These are phyloP conservation scores for Dinoponera quadriceps DNA, from an alignment of 1,140 invertebrate species.

Conservation along the genomic window DNA sequence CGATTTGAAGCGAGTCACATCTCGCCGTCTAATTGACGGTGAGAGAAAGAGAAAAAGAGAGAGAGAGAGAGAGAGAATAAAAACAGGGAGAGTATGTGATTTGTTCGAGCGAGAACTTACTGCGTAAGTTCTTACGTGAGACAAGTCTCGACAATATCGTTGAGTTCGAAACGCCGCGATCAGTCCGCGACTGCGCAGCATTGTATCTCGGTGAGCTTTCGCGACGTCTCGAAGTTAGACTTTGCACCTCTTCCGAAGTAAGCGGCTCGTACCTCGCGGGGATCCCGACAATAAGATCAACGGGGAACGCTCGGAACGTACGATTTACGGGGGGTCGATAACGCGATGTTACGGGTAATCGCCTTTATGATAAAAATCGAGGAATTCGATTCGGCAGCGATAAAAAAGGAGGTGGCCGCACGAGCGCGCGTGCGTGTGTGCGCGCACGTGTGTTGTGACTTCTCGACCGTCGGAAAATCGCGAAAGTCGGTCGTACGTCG, in stretches of 20 bases:
- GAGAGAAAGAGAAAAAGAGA: no score
- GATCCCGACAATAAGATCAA: neutral
- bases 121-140: no score
- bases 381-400: neutral
- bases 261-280: neutral
- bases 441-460: slow-evolving; percentile 23
- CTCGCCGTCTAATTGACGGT: no score
- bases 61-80: no score
- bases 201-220: neutral
- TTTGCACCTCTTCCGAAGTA: neutral
- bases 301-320: slow-evolving; percentile 8
- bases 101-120: no score
- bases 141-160: no score
- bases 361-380: slow-evolving; percentile 35
- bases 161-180: neutral
- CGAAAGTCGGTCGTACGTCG: slow-evolving; percentile 29
- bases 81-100: no score
- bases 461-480: slow-evolving; percentile 45
- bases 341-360: slow-evolving; percentile 14
- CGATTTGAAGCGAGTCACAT: no score
- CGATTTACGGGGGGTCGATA: slow-evolving; percentile 1
- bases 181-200: neutral
- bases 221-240: neutral
- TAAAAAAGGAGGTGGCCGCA: neutral
- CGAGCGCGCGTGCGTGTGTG: neutral